Evolutionary conservation across 1,140 invertebrate genomes (phyloP).

Genomic region (Tetranychus cinnabarinus): DNA sequence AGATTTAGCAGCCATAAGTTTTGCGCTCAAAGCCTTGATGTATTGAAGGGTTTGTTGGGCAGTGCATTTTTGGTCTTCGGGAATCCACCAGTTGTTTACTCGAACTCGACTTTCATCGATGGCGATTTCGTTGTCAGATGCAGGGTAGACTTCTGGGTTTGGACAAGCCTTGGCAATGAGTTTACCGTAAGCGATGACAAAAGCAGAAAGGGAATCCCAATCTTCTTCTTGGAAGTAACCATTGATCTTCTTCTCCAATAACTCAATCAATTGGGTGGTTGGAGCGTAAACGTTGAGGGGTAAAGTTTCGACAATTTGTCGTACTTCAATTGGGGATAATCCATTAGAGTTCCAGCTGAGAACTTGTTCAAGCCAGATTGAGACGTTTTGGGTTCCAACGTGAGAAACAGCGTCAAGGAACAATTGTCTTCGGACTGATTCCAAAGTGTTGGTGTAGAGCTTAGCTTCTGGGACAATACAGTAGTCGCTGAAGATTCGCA

Average conservation of each 20-base stretch:
- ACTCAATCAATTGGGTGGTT: not conserved
- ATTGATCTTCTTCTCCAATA: not conserved
- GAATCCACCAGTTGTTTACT: not conserved
- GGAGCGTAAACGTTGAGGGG: conserved; percentile 4
- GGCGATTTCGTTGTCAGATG: not conserved
- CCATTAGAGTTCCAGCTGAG: not conserved
- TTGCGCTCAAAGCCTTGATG: not conserved
- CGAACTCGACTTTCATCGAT: not conserved
- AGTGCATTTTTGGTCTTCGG: too few relatives aligned
- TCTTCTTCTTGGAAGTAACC: not conserved
- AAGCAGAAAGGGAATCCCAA: not conserved
- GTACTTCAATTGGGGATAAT: not conserved
- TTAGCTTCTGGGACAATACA: not conserved
- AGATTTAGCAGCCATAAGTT: not conserved
- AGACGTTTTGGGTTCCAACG: conserved; percentile 1
- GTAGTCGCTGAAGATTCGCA: not conserved
- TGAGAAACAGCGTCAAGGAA: conserved; percentile 1
- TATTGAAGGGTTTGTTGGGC: not conserved
- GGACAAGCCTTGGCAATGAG: not conserved
- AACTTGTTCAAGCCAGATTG: not conserved
- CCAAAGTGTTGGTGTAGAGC: too few relatives aligned
- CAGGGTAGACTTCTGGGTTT: not conserved
- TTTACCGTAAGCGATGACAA: not conserved
- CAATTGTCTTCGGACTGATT: not conserved
- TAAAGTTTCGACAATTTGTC: conserved; percentile 4